These are phyloP conservation scores for Sebastes fasciatus DNA, from an alignment of 2,113 vertebrate genomes.

Conservation along the genomic window DNA sequence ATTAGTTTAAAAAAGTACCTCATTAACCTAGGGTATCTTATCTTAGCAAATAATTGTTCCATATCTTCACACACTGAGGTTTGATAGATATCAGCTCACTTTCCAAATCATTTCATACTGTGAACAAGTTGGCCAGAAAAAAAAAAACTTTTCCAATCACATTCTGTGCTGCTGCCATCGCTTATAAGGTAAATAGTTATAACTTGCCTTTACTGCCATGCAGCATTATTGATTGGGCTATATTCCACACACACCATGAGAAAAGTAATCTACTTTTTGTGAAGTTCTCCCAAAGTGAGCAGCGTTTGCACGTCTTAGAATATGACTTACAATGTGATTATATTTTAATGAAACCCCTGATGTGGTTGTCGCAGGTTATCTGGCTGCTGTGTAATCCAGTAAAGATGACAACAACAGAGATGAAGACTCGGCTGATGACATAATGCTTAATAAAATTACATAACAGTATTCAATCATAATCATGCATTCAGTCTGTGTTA, in stretches of 20 bases:
- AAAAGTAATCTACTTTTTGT: slow-evolving; percentile 16
- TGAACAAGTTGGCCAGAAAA: neutral
- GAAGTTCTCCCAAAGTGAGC: slow-evolving; percentile 1
- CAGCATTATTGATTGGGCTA: slow-evolving; percentile 10
- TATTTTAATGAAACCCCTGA: slow-evolving; percentile 31
- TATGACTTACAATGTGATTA: slow-evolving; percentile 16
- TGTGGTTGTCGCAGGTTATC: neutral
- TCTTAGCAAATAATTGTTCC: neutral
- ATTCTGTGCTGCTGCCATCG: neutral
- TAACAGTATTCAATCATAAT: neutral
- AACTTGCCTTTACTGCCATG: neutral
- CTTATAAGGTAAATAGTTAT: neutral
- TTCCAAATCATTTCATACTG: neutral
- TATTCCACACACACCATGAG: neutral
- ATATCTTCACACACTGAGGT: neutral
- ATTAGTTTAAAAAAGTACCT: no score
- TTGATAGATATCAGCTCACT: neutral
- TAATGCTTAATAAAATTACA: slow-evolving; percentile 2
- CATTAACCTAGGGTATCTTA: no score
- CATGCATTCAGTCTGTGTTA: neutral
- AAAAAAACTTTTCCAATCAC: neutral
- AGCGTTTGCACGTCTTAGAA: neutral
- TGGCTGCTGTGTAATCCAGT: slow-evolving; percentile 17
- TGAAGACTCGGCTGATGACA: neutral
- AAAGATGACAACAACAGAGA: slow-evolving; percentile 16